Evolutionary conservation across 64 coral and sea anemone genomes (phyloP).

Genomic region (Pocillopora damicornis): DNA sequence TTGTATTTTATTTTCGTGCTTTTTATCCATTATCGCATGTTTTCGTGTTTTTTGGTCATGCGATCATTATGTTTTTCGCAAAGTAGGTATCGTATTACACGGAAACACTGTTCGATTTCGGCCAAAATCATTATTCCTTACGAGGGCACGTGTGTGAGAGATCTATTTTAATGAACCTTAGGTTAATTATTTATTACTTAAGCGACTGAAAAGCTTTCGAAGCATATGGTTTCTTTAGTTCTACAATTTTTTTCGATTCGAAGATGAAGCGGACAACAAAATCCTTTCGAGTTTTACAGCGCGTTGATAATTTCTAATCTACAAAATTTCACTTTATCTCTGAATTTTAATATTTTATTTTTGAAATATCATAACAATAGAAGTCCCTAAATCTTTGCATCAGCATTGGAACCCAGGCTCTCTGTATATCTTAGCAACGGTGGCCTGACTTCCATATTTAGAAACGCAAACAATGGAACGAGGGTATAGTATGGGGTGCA

Average conservation of each 20-base stretch:
- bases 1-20: neutral
- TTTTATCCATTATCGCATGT: neutral
- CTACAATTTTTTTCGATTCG: neutral
- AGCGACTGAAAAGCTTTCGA: constrained; percentile 38
- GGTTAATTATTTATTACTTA: constrained; percentile 43
- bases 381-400: neutral
- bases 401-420: constrained; percentile 19
- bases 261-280: constrained; percentile 27
- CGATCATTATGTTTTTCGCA: neutral
- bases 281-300: constrained; percentile 1
- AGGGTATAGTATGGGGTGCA: constrained; percentile 1
- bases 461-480: constrained; percentile 26
- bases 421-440: constrained; percentile 26
- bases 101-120: constrained; percentile 13
- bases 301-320: constrained; percentile 12
- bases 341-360: neutral
- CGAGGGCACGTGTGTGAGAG: constrained; percentile 26
- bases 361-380: neutral
- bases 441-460: constrained; percentile 11
- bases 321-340: neutral
- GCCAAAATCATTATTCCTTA: constrained; percentile 35
- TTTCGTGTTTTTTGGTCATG: constrained; percentile 1
- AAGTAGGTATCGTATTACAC: constrained; percentile 13
- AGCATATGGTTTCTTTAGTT: constrained; percentile 41
- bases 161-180: constrained; percentile 40